Conservation (phyloP, 2,113 vertebrate genomes). For the Alexandromys fortis region DNA sequence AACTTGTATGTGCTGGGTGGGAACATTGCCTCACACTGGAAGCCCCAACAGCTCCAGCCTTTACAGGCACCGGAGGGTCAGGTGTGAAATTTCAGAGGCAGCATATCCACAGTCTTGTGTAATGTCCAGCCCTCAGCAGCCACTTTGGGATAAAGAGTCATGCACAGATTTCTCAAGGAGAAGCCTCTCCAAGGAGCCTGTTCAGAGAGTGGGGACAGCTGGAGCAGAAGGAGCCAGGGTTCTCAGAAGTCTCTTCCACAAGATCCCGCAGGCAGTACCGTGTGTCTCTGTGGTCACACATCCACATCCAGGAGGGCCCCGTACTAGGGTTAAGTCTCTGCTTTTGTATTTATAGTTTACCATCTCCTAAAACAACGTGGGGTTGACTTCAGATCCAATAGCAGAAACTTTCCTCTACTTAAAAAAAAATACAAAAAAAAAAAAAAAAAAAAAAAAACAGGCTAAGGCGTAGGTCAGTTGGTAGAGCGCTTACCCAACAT, state of each 20-base stretch:
- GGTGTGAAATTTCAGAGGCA: not conserved
- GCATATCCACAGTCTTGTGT: not conserved
- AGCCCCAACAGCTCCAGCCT: not conserved
- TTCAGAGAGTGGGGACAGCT: not conserved
- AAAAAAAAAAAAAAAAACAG: not conserved
- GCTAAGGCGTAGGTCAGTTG: too few relatives aligned
- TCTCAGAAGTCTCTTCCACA: not conserved
- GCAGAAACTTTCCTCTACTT: not conserved
- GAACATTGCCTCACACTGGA: not conserved
- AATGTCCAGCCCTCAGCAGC: not conserved
- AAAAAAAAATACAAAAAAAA: not conserved
- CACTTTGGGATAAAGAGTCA: not conserved
- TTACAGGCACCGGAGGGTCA: not conserved
- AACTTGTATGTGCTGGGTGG: too few relatives aligned
- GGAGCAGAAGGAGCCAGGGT: not conserved
- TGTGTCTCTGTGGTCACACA: not conserved
- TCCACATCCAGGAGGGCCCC: not conserved
- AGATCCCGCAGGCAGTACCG: not conserved
- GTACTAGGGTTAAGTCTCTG: not conserved
- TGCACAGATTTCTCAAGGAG: not conserved
- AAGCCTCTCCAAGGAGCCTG: not conserved
- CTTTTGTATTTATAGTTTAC: not conserved
- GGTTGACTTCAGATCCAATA: not conserved
- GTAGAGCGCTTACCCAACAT: not conserved
- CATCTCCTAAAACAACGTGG: not conserved